Evolutionary conservation across 2,797 vertebrate genomes (phyloP).

Genomic region (Ctenopoma kingsleyae): DNA sequence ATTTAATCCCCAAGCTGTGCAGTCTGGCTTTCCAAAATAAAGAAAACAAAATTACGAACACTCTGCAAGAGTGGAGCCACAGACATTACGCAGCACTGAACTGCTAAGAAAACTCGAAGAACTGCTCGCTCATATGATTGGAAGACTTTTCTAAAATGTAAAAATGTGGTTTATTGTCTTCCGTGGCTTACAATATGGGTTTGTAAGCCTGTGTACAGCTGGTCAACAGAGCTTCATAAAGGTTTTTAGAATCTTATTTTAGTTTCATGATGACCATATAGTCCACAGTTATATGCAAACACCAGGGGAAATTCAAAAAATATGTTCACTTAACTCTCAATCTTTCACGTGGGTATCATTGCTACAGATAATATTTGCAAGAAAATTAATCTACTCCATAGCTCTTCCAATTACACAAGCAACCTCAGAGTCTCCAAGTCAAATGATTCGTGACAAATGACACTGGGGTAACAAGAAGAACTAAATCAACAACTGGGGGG

Average conservation of each 20-base stretch:
- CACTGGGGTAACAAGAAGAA: no score
- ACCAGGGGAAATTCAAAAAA: not conserved
- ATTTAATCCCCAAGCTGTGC: constrained; percentile 69
- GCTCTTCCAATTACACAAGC: no score
- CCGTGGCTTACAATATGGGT: not conserved
- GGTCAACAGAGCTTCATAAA: not conserved
- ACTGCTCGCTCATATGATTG: not conserved
- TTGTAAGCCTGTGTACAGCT: not conserved
- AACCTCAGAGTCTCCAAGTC: not conserved
- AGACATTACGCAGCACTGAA: constrained; percentile 34
- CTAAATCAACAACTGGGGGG: no score
- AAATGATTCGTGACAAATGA: not conserved
- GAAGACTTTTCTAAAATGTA: not conserved
- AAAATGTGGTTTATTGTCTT: not conserved
- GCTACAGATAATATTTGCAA: not conserved
- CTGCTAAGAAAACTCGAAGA: constrained; percentile 20
- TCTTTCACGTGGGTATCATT: not conserved
- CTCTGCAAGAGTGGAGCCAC: constrained; percentile 45
- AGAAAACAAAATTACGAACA: constrained; percentile 68
- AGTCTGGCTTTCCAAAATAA: constrained; percentile 49
- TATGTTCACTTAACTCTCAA: not conserved
- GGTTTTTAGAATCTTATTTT: not conserved
- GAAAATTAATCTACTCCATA: no score
- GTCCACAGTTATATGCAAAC: not conserved
- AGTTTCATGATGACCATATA: not conserved